These are phyloP conservation scores for Phyto melanocephala DNA, from an alignment of 2,888 invertebrate species.

Conservation along the genomic window DNA sequence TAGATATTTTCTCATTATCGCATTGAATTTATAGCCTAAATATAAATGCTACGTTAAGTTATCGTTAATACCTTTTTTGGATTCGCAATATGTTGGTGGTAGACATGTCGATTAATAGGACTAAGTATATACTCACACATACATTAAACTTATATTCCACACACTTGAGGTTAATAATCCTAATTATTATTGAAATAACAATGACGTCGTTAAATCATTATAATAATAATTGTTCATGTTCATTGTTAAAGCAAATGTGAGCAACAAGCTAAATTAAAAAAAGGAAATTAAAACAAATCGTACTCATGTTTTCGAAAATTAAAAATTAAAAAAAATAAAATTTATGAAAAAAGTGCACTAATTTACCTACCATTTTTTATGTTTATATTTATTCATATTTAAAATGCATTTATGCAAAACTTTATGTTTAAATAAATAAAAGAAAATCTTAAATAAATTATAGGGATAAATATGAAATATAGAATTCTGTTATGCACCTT, in stretches of 20 bases:
- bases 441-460: neutral
- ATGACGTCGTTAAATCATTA: neutral
- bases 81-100: too few relatives aligned
- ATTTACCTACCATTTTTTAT: neutral
- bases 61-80: too few relatives aligned
- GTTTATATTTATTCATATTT: neutral
- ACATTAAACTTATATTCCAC: neutral
- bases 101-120: too few relatives aligned
- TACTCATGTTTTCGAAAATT: neutral
- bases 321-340: neutral
- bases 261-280: neutral
- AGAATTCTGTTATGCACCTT: neutral
- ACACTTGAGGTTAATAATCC: conserved; percentile 2
- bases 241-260: neutral
- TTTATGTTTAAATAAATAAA: neutral
- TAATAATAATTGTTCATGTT: conserved; percentile 3
- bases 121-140: too few relatives aligned
- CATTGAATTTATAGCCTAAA: too few relatives aligned
- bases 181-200: conserved; percentile 1
- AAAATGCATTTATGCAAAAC: neutral
- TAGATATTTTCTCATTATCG: too few relatives aligned
- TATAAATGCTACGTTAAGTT: too few relatives aligned
- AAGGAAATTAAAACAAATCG: neutral
- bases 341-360: neutral
- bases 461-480: neutral